A percentile compares a stretch with the other conserved stretches of the same genome.
Conservation (phyloP, 1,140 invertebrate species). For the Drusus annulatus region DNA sequence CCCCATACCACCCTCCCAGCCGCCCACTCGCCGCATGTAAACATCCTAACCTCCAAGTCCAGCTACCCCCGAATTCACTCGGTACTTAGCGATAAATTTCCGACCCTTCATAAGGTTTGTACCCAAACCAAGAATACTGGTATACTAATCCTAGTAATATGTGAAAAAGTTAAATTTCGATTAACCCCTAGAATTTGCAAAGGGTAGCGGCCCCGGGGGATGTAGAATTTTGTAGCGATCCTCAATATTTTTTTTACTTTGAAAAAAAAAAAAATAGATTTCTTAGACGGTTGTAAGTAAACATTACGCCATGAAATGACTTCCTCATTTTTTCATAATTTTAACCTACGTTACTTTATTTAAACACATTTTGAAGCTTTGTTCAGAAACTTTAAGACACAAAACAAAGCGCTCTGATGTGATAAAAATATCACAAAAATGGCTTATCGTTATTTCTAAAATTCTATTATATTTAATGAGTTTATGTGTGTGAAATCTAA, state of each 20-base stretch:
- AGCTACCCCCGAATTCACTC: background rate
- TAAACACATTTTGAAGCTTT: too few species aligned
- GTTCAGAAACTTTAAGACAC: too few species aligned
- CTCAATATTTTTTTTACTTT: background rate
- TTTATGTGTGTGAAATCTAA: too few species aligned
- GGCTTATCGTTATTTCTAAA: too few species aligned
- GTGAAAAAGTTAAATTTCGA: constrained; percentile 60
- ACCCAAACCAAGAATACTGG: constrained; percentile 1
- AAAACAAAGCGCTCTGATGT: too few species aligned
- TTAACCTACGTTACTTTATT: too few species aligned
- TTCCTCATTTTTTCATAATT: too few species aligned
- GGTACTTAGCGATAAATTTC: constrained; percentile 48
- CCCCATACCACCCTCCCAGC: background rate
- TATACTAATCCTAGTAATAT: constrained; percentile 57
- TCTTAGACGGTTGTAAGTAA: too few species aligned
- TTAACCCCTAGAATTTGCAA: constrained; percentile 52
- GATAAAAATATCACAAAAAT: too few species aligned
- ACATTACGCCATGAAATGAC: too few species aligned
- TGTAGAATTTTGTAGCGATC: constrained; percentile 6
- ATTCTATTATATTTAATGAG: too few species aligned
- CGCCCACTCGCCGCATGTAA: background rate
- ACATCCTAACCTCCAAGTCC: background rate
- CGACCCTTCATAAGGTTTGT: constrained; percentile 12
- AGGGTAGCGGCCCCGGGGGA: constrained; percentile 28
- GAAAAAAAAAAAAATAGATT: too few species aligned